Conservation (phyloP, 1,140 invertebrate species). For the Nephila pilipes region DNA sequence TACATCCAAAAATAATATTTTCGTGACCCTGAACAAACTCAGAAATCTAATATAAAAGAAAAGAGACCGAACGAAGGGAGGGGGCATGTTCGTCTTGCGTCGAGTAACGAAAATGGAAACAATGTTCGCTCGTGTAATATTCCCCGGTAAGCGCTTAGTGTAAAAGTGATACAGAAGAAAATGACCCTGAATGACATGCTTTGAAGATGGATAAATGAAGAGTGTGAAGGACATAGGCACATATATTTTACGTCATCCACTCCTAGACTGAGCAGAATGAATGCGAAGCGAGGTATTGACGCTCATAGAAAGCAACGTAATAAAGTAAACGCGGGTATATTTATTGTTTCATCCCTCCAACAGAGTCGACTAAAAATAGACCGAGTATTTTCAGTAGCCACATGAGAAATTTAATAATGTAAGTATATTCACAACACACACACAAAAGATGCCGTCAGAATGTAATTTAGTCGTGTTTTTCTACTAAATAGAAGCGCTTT, state of each 20-base stretch:
- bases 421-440: not conserved
- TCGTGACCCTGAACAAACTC: constrained; percentile 16
- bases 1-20: constrained; percentile 22
- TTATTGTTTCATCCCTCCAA: constrained; percentile 54
- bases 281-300: not conserved
- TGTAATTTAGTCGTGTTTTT: not conserved
- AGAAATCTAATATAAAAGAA: constrained; percentile 14
- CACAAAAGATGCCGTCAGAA: not conserved
- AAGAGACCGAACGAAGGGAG: not conserved
- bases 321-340: constrained; percentile 28
- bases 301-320: constrained; percentile 1
- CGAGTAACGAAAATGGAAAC: constrained; percentile 16
- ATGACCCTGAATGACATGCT: constrained; percentile 45
- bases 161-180: constrained; percentile 34
- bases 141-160: not conserved
- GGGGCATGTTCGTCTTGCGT: not conserved
- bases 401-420: constrained; percentile 50
- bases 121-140: constrained; percentile 60
- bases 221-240: constrained; percentile 12
- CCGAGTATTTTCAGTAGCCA: constrained; percentile 42
- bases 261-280: constrained; percentile 16
- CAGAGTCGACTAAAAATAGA: constrained; percentile 45
- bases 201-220: constrained; percentile 54
- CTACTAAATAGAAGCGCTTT: not conserved
- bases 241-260: constrained; percentile 27